phyloP scores from a whole-genome alignment of 2,797 vertebrate species.

The Cyprinella venusta region DNA sequence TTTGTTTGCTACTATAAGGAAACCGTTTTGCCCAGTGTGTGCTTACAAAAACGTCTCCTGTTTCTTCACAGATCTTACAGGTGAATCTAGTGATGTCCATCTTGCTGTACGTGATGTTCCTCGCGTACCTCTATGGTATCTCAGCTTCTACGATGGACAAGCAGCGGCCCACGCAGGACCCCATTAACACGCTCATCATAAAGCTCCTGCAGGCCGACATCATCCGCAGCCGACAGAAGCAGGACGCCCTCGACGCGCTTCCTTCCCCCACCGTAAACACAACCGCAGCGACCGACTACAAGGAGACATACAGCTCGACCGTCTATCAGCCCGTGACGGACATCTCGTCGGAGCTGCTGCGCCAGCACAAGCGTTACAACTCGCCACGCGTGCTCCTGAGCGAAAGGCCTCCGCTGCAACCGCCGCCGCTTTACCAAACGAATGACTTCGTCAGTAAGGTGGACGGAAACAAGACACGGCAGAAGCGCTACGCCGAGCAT shows the following conservation, averaged over 20 bases:
- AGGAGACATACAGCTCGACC: slow-evolving; percentile 64
- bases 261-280: slow-evolving; percentile 34
- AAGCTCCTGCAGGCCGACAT: slow-evolving; percentile 96
- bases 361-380: slow-evolving; percentile 89
- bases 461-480: slow-evolving; percentile 83
- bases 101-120: slow-evolving; percentile 98
- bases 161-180: slow-evolving; percentile 85
- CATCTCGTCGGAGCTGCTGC: slow-evolving; percentile 84
- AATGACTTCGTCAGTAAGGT: slow-evolving; percentile 86
- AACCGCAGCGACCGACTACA: slow-evolving; percentile 64
- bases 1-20: not conserved
- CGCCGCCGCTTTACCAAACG: slow-evolving; percentile 88
- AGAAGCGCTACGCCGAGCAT: slow-evolving; percentile 88
- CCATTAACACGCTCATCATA: slow-evolving; percentile 93
- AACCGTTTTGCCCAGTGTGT: not conserved
- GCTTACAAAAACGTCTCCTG: slow-evolving; percentile 51
- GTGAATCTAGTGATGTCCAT: slow-evolving; percentile 99
- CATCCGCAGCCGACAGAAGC: slow-evolving; percentile 79
- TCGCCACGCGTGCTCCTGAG: slow-evolving; percentile 94
- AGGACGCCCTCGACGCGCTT: slow-evolving; percentile 55
- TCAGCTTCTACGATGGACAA: slow-evolving; percentile 92
- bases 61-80: slow-evolving; percentile 92
- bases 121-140: slow-evolving; percentile 96
- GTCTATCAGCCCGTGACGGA: slow-evolving; percentile 80
- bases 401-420: slow-evolving; percentile 86